phyloP scores from a whole-genome alignment of 1,140 invertebrate species.

The Spodoptera frugiperda region DNA sequence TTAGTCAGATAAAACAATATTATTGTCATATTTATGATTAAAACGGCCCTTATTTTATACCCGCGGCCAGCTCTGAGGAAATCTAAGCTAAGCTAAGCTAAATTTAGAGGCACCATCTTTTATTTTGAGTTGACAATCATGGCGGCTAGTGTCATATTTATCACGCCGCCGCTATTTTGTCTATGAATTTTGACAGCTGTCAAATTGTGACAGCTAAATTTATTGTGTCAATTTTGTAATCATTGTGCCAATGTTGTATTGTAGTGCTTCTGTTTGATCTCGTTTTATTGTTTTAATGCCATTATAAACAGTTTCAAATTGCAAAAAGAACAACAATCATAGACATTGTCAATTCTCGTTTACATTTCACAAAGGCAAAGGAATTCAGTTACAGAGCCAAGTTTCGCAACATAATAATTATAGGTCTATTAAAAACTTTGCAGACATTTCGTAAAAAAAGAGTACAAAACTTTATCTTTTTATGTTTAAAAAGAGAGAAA shows the following conservation, averaged over 20 bases:
- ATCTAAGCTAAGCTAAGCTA: not conserved
- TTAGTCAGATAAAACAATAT: conserved; percentile 33
- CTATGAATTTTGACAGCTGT: conserved; percentile 3
- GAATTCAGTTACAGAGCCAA: conserved; percentile 33
- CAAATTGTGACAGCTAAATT: not conserved
- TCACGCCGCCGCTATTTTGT: no score
- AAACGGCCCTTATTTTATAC: conserved; percentile 13
- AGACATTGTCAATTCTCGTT: conserved; percentile 15
- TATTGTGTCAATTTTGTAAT: not conserved
- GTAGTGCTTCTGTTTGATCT: no score
- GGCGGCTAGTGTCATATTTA: no score
- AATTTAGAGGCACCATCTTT: not conserved
- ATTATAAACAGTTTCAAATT: not conserved
- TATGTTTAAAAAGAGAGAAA: conserved; percentile 2
- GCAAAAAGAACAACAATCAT: not conserved
- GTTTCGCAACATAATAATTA: conserved; percentile 42
- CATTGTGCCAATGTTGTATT: not conserved
- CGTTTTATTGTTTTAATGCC: no score
- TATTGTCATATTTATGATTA: conserved; percentile 33
- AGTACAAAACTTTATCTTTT: conserved; percentile 24
- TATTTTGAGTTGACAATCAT: not conserved
- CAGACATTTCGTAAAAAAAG: conserved; percentile 33
- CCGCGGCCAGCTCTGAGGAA: not conserved
- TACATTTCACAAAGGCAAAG: conserved; percentile 34
- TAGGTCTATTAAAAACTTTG: conserved; percentile 39